A percentile compares a stretch with the other conserved stretches of the same genome.
Conservation (phyloP, 2,797 vertebrate genomes). For the Austrolebias charrua region DNA sequence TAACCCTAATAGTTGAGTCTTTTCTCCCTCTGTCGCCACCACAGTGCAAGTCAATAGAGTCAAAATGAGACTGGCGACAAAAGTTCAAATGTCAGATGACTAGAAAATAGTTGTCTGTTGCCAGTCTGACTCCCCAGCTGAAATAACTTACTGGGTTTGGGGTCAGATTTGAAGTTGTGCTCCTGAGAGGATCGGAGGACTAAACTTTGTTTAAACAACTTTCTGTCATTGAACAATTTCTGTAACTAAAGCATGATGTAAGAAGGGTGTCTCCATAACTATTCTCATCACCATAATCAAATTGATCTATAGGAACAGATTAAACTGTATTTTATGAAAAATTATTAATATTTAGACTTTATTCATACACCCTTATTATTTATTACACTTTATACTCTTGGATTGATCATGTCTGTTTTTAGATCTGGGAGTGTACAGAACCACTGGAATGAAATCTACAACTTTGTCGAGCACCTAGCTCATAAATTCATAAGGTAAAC, state of each 20-base stretch:
- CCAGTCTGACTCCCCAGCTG: too few relatives aligned
- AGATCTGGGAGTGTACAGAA: conserved; percentile 97
- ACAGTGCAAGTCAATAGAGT: conserved; percentile 17
- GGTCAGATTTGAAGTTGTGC: not conserved
- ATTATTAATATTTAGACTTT: too few relatives aligned
- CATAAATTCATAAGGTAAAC: conserved; percentile 96
- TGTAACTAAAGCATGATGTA: not conserved
- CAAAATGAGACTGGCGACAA: conserved; percentile 30
- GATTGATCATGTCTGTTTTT: conserved; percentile 38
- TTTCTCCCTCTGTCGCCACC: conserved; percentile 3
- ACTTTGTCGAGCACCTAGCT: conserved; percentile 95
- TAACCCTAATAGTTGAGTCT: not conserved
- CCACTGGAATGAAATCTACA: conserved; percentile 98
- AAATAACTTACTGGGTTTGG: not conserved
- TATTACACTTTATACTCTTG: not conserved
- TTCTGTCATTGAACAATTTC: not conserved
- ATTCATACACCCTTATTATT: too few relatives aligned
- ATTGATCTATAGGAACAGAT: too few relatives aligned
- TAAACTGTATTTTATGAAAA: too few relatives aligned
- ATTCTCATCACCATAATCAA: too few relatives aligned
- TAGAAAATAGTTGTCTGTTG: not conserved
- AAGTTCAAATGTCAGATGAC: conserved; percentile 8
- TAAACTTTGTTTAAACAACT: too few relatives aligned
- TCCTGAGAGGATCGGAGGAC: not conserved
- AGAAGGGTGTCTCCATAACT: too few relatives aligned